Base-by-base conservation (phyloP, 2,113 vertebrate genomes). In the Pandion haliaetus region DNA sequence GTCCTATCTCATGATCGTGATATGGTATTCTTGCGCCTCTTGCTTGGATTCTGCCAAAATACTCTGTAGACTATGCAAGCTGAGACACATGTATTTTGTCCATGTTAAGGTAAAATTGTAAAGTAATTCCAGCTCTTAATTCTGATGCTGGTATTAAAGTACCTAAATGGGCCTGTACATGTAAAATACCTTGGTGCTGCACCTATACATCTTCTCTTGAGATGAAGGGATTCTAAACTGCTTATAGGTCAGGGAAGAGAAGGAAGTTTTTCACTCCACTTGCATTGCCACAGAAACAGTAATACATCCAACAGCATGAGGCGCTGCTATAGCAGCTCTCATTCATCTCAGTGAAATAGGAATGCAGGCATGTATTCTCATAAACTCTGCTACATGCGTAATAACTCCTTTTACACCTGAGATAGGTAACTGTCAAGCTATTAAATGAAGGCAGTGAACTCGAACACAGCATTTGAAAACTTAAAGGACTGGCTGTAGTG, bases 291-390 rank as follows among this genome's bases (percentile, higher is more conserved):
- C 45, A 66, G 71, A 42, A 80, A 13, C 8, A 5, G 21, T 29
- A 21, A 67, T 54, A 28, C 9, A 40, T 12, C 14, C 17, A 21
- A 19, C 19, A 81, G 24, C 67, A 24, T 0, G 0, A 70, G 40
- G 29, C 38, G 45, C 31, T 83, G 55, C 67, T 88, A 4, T 42
- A 80, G 63, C 38, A 90, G 52, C 49, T 80, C 25, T 55, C 2
- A 1, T 32, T 79, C 10, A 14, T 85, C 62, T 44, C 29, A 9
- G 25, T 50, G 67, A 66, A 73, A 20, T 3, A 36, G 58, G 10
- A 50, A 4, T 59, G 50, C 20, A 70, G 82, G 7, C 59, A 24
- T 8, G 8, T 76, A 6, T 78, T 92, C 50, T 86, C 38, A 28
- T 65, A 70, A 86, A 25, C 10, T 73, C 69, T n/a, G n/a, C 40